A percentile compares a stretch with the other conserved stretches of the same genome.
Evolutionary conservation across 1,140 invertebrate genomes (phyloP).

Genomic region (Trichoplusia ni): DNA sequence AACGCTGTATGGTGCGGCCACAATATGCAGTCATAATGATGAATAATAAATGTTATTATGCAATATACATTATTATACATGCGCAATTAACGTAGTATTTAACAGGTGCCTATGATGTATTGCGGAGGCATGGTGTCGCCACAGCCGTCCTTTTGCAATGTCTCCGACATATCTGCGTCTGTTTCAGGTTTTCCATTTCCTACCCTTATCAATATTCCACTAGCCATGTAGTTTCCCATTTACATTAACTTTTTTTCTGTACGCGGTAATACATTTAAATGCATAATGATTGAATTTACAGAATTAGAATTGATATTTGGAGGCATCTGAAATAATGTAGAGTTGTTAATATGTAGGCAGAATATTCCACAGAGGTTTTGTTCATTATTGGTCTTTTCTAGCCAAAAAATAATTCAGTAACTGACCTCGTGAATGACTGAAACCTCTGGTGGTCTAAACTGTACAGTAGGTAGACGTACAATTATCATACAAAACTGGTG

Average conservation of each 20-base stretch:
- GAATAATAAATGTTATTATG: neutral
- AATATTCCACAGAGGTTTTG: neutral
- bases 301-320: slow-evolving; percentile 30
- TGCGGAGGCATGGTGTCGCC: slow-evolving; percentile 76
- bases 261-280: too few relatives aligned
- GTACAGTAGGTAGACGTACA: slow-evolving; percentile 8
- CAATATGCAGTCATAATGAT: too few relatives aligned
- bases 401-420: too few relatives aligned
- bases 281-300: slow-evolving; percentile 9
- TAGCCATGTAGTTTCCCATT: slow-evolving; percentile 6
- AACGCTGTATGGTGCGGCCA: too few relatives aligned
- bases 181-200: slow-evolving; percentile 61
- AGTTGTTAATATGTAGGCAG: neutral
- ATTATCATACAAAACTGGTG: slow-evolving; percentile 20
- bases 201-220: slow-evolving; percentile 2
- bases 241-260: too few relatives aligned
- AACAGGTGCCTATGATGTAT: slow-evolving; percentile 72
- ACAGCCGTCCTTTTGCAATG: slow-evolving; percentile 74
- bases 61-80: neutral
- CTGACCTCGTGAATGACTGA: too few relatives aligned
- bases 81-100: neutral
- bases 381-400: neutral
- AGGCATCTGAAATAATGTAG: slow-evolving; percentile 22
- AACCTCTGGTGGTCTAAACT: slow-evolving; percentile 9
- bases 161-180: slow-evolving; percentile 68